Evolutionary conservation across 2,797 vertebrate species (phyloP).

Genomic region (Hylomyscus alleni): DNA sequence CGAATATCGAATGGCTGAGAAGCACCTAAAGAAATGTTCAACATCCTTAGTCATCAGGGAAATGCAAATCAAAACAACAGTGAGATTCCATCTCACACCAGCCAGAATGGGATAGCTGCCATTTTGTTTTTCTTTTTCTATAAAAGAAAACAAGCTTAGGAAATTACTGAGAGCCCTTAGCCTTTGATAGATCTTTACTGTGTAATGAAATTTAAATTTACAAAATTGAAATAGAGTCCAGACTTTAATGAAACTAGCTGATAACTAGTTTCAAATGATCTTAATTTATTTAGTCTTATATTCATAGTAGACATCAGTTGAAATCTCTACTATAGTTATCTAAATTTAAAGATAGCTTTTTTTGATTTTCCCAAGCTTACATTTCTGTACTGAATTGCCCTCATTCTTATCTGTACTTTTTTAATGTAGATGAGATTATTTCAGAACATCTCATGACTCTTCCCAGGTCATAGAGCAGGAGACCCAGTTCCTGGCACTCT

Average conservation of each 20-base stretch:
- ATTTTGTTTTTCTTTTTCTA: not conserved
- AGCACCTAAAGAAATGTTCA: no score
- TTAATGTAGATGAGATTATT: not conserved
- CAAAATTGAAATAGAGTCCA: not conserved
- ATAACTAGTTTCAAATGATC: constrained; percentile 18
- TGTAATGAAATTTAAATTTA: not conserved
- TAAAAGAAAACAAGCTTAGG: not conserved
- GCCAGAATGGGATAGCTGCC: not conserved
- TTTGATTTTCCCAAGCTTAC: not conserved
- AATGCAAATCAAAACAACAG: no score
- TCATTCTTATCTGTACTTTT: not conserved
- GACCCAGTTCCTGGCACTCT: not conserved
- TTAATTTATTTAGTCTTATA: not conserved
- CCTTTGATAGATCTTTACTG: not conserved
- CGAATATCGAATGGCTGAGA: no score
- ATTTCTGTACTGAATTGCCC: not conserved
- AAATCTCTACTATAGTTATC: not conserved
- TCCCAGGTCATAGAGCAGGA: not conserved
- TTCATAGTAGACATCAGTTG: not conserved
- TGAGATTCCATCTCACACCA: no score
- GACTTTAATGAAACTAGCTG: not conserved
- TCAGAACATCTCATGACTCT: not conserved
- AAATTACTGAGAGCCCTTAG: not conserved
- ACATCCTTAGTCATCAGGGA: no score
- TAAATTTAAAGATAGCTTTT: not conserved